These are phyloP conservation scores for Panopea generosa DNA, from an alignment of 2,888 invertebrate species.

Conservation along the genomic window DNA sequence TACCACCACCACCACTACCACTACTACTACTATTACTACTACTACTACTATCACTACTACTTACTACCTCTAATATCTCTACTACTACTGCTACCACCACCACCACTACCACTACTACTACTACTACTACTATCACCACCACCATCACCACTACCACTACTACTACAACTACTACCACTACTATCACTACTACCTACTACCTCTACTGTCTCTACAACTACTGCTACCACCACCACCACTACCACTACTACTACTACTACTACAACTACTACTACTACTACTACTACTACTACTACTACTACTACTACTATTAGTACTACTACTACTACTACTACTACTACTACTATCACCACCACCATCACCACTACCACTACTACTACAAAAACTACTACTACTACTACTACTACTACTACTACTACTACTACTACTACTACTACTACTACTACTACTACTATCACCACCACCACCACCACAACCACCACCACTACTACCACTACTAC, in stretches of 20 bases:
- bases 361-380: too few relatives aligned
- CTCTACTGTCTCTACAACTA: not conserved
- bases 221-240: too few relatives aligned
- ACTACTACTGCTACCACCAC: not conserved
- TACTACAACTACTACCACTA: not conserved
- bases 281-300: slow-evolving; percentile 4
- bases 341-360: too few relatives aligned
- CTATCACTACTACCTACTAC: not conserved
- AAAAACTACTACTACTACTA: too few relatives aligned
- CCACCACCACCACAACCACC: too few relatives aligned
- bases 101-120: not conserved
- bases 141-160: slow-evolving; percentile 8
- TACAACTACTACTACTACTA: slow-evolving; percentile 1
- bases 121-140: too few relatives aligned
- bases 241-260: not conserved
- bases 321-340: too few relatives aligned
- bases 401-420: too few relatives aligned
- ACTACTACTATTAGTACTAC: slow-evolving; percentile 4
- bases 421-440: too few relatives aligned
- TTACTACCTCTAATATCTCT: not conserved
- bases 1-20: not conserved
- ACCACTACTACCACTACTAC: too few relatives aligned
- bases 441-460: too few relatives aligned
- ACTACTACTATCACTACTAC: slow-evolving; percentile 12
- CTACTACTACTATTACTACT: not conserved